Evolutionary conservation across 2,888 invertebrate genomes (phyloP).

Genomic region (Formica aserva): DNA sequence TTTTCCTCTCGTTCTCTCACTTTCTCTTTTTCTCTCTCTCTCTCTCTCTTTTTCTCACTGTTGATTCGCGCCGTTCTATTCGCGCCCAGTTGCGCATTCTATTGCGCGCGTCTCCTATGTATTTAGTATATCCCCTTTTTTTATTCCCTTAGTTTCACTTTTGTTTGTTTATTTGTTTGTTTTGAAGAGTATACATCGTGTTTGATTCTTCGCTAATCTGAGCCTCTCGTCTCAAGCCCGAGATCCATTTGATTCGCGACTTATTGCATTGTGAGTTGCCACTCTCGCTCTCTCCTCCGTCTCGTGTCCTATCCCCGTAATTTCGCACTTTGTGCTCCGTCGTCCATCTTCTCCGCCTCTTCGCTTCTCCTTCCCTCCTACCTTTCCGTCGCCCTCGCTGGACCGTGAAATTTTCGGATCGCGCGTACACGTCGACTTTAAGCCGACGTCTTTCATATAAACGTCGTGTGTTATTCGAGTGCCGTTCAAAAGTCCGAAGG

Average conservation of each 20-base stretch:
- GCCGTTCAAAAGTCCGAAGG: slow-evolving; percentile 35
- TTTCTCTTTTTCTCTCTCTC: slow-evolving; percentile 33
- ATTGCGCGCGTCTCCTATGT: slow-evolving; percentile 21
- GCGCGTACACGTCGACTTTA: slow-evolving; percentile 23
- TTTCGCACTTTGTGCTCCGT: slow-evolving; percentile 25
- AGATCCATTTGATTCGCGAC: slow-evolving; percentile 83
- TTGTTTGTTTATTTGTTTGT: slow-evolving; percentile 46
- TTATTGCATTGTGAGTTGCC: slow-evolving; percentile 77
- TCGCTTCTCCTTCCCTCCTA: slow-evolving; percentile 1
- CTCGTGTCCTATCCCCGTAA: background rate
- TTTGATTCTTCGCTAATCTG: slow-evolving; percentile 83
- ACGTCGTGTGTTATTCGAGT: slow-evolving; percentile 36
- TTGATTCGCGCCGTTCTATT: slow-evolving; percentile 21
- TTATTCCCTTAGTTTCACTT: slow-evolving; percentile 48
- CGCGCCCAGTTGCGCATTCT: slow-evolving; percentile 28
- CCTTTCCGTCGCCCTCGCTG: background rate
- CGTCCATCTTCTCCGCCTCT: background rate
- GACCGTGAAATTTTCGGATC: slow-evolving; percentile 28
- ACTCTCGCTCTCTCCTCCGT: slow-evolving; percentile 4
- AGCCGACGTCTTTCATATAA: slow-evolving; percentile 33
- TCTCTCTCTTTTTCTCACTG: slow-evolving; percentile 28
- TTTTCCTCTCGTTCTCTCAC: slow-evolving; percentile 12
- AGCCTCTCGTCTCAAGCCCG: slow-evolving; percentile 78
- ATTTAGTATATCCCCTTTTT: slow-evolving; percentile 35
- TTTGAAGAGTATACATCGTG: slow-evolving; percentile 78